These are phyloP conservation scores for Aeoliscus strigatus DNA, from an alignment of 2,797 vertebrate species.

Conservation along the genomic window DNA sequence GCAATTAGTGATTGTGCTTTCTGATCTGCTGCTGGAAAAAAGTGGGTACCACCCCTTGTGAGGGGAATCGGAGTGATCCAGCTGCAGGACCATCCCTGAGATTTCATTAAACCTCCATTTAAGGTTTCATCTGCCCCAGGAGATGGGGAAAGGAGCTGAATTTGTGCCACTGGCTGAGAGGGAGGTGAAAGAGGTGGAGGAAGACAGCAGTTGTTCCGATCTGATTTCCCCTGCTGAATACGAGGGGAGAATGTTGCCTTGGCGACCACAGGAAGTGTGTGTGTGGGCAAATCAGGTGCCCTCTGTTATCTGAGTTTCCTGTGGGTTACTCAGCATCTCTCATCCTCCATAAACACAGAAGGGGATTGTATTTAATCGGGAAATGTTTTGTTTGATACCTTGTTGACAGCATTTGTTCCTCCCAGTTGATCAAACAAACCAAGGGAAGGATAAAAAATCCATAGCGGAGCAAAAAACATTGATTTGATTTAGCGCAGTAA, in stretches of 20 bases:
- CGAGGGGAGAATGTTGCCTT: constrained; percentile 43
- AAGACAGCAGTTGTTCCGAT: constrained; percentile 37
- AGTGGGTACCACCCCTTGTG: constrained; percentile 18
- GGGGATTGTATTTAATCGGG: constrained; percentile 31
- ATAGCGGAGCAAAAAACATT: too few relatives aligned
- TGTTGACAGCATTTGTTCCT: constrained; percentile 4
- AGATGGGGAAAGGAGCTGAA: constrained; percentile 26
- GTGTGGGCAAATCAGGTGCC: constrained; percentile 7
- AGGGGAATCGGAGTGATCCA: constrained; percentile 39
- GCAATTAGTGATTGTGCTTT: constrained; percentile 49
- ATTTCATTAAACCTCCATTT: constrained; percentile 67
- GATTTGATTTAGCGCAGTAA: constrained; percentile 29
- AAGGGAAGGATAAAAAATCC: constrained; percentile 12
- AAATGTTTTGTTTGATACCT: constrained; percentile 14
- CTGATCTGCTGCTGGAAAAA: constrained; percentile 10
- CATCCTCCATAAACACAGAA: constrained; percentile 18
- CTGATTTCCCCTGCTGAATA: constrained; percentile 50
- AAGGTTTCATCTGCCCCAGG: constrained; percentile 48
- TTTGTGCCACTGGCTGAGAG: constrained; percentile 36
- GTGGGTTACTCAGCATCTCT: constrained; percentile 24
- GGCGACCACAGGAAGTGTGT: constrained; percentile 41
- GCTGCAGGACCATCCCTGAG: constrained; percentile 53
- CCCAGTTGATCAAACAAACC: constrained; percentile 27
- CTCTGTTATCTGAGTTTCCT: constrained; percentile 18
- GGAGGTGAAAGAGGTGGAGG: constrained; percentile 26